Percentiles rank a stretch among this genome's conserved stretches.
phyloP scores from a whole-genome alignment of 2,888 invertebrate genomes.

The Gortyna flavago region DNA sequence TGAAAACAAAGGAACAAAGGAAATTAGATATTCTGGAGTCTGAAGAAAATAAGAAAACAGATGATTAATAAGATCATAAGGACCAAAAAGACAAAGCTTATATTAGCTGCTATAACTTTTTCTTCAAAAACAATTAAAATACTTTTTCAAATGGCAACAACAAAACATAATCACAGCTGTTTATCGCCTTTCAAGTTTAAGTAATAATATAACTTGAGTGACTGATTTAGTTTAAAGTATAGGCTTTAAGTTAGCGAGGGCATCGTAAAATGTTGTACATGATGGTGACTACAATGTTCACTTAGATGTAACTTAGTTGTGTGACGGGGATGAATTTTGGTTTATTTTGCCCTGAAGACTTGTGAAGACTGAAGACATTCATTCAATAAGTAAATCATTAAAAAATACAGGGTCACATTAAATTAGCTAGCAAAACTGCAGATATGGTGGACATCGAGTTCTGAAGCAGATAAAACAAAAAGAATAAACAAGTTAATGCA shows the following conservation, averaged over 20 bases:
- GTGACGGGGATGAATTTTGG: neutral
- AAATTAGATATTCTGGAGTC: neutral
- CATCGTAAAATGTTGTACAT: constrained; percentile 64
- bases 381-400: neutral
- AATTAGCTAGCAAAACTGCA: neutral
- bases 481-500: neutral
- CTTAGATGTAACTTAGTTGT: constrained; percentile 25
- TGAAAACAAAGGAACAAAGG: neutral
- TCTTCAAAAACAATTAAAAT: neutral
- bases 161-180: constrained; percentile 32
- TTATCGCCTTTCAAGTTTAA: constrained; percentile 24
- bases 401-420: neutral
- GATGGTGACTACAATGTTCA: constrained; percentile 65
- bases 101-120: neutral
- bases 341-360: neutral
- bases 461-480: neutral
- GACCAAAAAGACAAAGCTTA: neutral
- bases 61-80: neutral
- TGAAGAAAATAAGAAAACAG: neutral
- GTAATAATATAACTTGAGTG: constrained; percentile 39
- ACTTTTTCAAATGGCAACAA: constrained; percentile 8
- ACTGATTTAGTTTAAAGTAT: constrained; percentile 35
- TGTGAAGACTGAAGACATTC: neutral
- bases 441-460: neutral
- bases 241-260: constrained; percentile 28